Evolutionary conservation across 2,797 vertebrate genomes (phyloP).

Genomic region (Sebastes miniatus): DNA sequence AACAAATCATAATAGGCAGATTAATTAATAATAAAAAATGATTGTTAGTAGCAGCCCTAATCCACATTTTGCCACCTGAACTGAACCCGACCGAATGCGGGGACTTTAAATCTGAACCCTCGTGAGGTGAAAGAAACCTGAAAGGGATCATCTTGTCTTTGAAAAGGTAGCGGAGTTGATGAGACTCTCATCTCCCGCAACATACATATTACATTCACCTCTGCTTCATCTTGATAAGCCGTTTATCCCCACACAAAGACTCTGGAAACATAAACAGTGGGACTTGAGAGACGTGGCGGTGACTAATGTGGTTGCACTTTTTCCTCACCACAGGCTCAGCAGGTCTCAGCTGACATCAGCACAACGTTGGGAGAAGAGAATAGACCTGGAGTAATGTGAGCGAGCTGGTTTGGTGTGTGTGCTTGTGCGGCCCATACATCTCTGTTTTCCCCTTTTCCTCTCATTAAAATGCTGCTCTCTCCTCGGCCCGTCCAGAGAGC

Average conservation of each 20-base stretch:
- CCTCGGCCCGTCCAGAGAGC: neutral
- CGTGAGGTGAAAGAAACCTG: neutral
- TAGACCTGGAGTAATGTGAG: conserved; percentile 6
- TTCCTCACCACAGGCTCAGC: neutral
- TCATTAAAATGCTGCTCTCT: conserved; percentile 52
- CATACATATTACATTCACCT: conserved; percentile 12
- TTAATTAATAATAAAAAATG: neutral
- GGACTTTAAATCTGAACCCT: neutral
- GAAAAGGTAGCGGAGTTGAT: conserved; percentile 7
- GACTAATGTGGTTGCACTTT: conserved; percentile 9
- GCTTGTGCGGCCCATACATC: conserved; percentile 39
- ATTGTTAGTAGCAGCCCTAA: neutral
- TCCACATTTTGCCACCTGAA: neutral
- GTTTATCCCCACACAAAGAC: neutral
- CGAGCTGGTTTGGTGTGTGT: neutral
- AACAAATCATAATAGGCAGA: neutral
- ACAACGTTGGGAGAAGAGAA: neutral
- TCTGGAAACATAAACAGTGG: conserved; percentile 5
- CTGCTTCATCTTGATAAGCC: neutral
- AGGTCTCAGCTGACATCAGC: conserved; percentile 39
- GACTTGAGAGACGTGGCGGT: neutral
- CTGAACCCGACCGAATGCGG: neutral
- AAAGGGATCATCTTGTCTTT: conserved; percentile 16
- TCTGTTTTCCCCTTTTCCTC: conserved; percentile 5
- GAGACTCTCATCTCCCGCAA: neutral